Base-by-base conservation (phyloP, 2,797 vertebrate genomes). In the Sebastes flavidus region DNA sequence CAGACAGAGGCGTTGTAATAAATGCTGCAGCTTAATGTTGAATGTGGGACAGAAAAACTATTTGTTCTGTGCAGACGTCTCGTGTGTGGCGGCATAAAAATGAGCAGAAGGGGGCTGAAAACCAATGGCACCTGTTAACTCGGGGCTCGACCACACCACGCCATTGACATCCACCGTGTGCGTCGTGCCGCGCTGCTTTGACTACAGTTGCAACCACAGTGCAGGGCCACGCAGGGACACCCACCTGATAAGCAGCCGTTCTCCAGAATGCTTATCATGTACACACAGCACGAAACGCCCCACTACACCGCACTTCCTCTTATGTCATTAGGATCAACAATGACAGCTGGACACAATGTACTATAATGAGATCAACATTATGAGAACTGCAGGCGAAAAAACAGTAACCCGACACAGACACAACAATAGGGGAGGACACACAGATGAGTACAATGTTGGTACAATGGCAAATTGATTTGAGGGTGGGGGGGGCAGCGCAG, bases 191-290 rank as follows among this genome's bases (percentile, higher is more conserved):
- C 4, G 65, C 65, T n/a, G 69, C 83, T 86, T 65, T 68, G 76
- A 81, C 78, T 82, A 25, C 67, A 49, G 80, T 38, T 81, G 24
- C 82, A 77, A 20, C 78, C 77, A 72, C 42, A 38, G 61, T 10
- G 54, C 56, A n/a, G 71, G 75, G 85, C 79, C 83, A 61, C 1
- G 36, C 80, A 49, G 84, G 75, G 80, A 79, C 83, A 68, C 70
- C 55, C 82, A 77, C 78, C 81, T 83, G 93, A 94, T 94, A 94
- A 94, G 90, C 91, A 83, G 87, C 72, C n/a, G 13, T 70, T 82
- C 90, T 73, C 65, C 68, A 82, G 49, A 81, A 69, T 32, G 80
- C 89, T 93, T 95, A 95, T 94, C 92, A 75, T 87, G 74, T 75
- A 80, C 85, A 75, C 78, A 70, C 89, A 92, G 89, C 65, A 10